A percentile compares a stretch with the other conserved stretches of the same genome.
phyloP scores from a whole-genome alignment of 2,113 vertebrate species.

The Mustelus asterias region DNA sequence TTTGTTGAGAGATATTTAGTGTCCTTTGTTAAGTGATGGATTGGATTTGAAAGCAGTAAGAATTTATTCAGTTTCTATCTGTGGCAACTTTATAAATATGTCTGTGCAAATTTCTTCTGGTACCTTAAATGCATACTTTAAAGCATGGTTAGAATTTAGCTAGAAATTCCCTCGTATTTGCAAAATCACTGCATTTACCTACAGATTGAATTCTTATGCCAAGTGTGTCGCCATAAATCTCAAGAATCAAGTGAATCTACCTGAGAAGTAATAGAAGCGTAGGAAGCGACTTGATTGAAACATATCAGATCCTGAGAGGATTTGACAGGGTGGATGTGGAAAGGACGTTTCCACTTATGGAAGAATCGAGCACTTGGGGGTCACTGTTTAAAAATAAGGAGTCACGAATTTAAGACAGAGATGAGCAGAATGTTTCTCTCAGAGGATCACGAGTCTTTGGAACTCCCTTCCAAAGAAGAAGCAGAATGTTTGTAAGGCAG shows the following conservation, averaged over 20 bases:
- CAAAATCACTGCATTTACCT: background rate
- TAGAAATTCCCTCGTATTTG: background rate
- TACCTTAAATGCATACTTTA: background rate
- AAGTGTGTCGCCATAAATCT: background rate
- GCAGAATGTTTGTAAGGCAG: too few relatives aligned
- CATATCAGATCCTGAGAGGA: too few relatives aligned
- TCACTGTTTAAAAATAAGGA: too few relatives aligned
- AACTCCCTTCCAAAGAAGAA: too few relatives aligned
- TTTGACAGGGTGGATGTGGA: too few relatives aligned
- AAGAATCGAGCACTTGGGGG: too few relatives aligned
- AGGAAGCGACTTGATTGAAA: too few relatives aligned
- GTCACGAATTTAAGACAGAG: too few relatives aligned
- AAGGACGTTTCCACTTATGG: too few relatives aligned
- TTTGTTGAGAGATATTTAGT: background rate
- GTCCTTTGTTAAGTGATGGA: background rate
- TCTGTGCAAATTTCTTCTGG: background rate
- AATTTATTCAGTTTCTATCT: background rate
- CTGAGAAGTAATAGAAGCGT: background rate
- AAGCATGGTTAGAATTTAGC: background rate
- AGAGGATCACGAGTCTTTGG: too few relatives aligned
- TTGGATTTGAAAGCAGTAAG: background rate
- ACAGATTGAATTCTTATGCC: background rate
- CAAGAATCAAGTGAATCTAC: background rate
- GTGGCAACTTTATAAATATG: background rate
- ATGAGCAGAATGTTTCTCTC: too few relatives aligned